Conservation (phyloP, 2,888 invertebrate genomes). For the Altica lythri region DNA sequence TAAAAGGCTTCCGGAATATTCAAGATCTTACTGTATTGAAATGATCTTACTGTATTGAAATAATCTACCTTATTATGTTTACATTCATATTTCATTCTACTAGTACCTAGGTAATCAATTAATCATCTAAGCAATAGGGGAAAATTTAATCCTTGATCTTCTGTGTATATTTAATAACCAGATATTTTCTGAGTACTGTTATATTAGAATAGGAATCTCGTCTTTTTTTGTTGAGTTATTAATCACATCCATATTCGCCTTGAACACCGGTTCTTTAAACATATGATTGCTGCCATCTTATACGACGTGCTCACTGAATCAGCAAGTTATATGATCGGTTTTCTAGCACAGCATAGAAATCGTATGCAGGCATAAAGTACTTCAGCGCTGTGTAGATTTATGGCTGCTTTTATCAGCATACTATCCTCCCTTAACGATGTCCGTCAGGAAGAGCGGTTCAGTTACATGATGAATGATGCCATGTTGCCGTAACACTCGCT, state of each 20-base stretch:
- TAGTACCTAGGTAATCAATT: no score
- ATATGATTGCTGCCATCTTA: constrained; percentile 45
- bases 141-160: no score
- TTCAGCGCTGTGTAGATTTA: constrained; percentile 52
- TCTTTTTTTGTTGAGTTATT: constrained; percentile 15
- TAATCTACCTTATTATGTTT: no score
- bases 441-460: constrained; percentile 46
- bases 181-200: no score
- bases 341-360: constrained; percentile 47
- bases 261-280: constrained; percentile 32
- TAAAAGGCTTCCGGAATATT: no score
- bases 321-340: constrained; percentile 47
- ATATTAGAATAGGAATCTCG: no score
- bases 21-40: no score
- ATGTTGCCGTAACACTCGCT: constrained; percentile 49
- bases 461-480: constrained; percentile 50
- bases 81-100: no score
- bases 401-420: constrained; percentile 54
- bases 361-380: constrained; percentile 52
- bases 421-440: constrained; percentile 53
- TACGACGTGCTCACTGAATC: constrained; percentile 50
- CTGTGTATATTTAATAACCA: no score
- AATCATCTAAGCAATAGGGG: no score
- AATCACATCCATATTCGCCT: constrained; percentile 19
- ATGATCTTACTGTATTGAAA: no score